phyloP scores from a whole-genome alignment of 2,888 invertebrate genomes.

The Cerastis leucographa region DNA sequence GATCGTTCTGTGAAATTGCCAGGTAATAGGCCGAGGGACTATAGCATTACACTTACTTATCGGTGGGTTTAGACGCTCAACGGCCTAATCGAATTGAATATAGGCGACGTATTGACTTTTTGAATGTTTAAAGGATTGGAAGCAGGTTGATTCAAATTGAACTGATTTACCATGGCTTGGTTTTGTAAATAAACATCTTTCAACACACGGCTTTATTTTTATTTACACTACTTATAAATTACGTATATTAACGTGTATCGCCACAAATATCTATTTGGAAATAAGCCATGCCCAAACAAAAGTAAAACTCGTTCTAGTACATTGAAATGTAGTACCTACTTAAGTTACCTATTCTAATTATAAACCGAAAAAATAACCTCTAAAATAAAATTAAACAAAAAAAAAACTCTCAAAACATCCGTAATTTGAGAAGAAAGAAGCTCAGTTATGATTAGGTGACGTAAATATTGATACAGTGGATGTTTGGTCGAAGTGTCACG shows the following conservation, averaged over 20 bases:
- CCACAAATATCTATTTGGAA: neutral
- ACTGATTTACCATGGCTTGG: conserved; percentile 17
- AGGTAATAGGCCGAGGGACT: conserved; percentile 90
- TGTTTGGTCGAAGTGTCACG: conserved; percentile 68
- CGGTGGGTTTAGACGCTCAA: conserved; percentile 86
- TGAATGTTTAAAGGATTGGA: conserved; percentile 59
- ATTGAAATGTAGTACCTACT: neutral
- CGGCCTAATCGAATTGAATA: conserved; percentile 88
- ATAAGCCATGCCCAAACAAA: neutral
- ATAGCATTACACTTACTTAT: conserved; percentile 90
- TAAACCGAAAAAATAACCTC: neutral
- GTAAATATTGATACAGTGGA: conserved; percentile 71
- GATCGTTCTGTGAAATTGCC: conserved; percentile 91
- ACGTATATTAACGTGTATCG: neutral
- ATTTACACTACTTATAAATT: neutral
- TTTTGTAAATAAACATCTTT: conserved; percentile 2
- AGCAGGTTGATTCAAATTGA: conserved; percentile 17
- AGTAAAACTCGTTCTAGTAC: neutral
- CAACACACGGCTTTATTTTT: neutral
- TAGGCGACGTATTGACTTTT: conserved; percentile 69
- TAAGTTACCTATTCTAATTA: conserved; percentile 3
- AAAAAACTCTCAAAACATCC: conserved; percentile 44
- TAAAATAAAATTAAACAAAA: conserved; percentile 5
- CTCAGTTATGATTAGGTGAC: conserved; percentile 72
- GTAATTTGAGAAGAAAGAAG: conserved; percentile 67